Base-by-base conservation (phyloP, 1,140 invertebrate species). In the Scaptomyza pallida region DNA sequence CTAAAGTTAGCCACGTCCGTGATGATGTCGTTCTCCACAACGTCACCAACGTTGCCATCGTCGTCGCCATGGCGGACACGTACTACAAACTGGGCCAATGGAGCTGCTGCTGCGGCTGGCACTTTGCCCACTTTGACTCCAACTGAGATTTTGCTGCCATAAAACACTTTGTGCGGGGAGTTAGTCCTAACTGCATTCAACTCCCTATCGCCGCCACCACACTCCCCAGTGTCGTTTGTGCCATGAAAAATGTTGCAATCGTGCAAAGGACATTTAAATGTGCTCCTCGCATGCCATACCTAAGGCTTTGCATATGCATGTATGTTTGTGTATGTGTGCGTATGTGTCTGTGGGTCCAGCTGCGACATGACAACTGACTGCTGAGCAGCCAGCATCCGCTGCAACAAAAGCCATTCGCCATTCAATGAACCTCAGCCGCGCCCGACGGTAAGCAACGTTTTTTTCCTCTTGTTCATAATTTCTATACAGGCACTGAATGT, bases 231-330 rank as follows among this genome's bases (percentile, higher is more conserved):
- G 72, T 72, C 76, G 78, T 79, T 86, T 62, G 26, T 30, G 74
- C 77, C 69, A 86, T 88, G 81, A 81, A 65, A 85, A 80, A 85
- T 77, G 72, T 64, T 68, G 75, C 81, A 85, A 77, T 86, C 81
- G 77, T 86, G 77, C 62, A 48, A 61, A 68, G 81, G 57, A 74
- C 77, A 86, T 85, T 85, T 72, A 80, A 76, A 77, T 77, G 77
- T 54, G 71, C 52, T 71, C n/a, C 62, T 65, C 52, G 47, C 40
- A 65, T 56, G 61, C 52, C 26, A 45, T 65, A 65, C 52, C 62
- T 65, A 57, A 65, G 45, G 37, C 68, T 16, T 61, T 9, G 5
- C 23, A 43, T 51, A 13, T 51, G 2, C 37, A 2, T 6, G 4
- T 50, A 17, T 30, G 13, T 16, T 9, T 35, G n/a, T 35, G 12